Conservation (phyloP, 2,113 vertebrate species). For the Anarhynchus alexandrinus region DNA sequence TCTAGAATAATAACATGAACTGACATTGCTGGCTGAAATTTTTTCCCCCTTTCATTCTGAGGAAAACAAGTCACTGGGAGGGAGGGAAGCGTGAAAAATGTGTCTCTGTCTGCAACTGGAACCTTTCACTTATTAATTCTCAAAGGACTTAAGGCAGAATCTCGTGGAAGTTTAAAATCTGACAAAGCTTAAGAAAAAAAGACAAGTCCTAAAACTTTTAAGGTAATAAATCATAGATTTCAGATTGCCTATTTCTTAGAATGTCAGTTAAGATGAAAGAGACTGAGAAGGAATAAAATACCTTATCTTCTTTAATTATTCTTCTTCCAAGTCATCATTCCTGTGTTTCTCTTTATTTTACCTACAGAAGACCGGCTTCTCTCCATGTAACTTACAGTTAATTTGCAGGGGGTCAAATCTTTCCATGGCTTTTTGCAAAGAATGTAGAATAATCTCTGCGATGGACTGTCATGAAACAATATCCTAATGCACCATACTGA, state of each 20-base stretch:
- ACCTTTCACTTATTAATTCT: slow-evolving; percentile 39
- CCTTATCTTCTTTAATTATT: slow-evolving; percentile 7
- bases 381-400: background rate
- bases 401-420: background rate
- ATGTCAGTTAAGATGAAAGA: slow-evolving; percentile 43
- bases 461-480: background rate
- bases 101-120: slow-evolving; percentile 36
- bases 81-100: slow-evolving; percentile 32
- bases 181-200: background rate
- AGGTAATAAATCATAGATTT: slow-evolving; percentile 36
- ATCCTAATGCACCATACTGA: background rate
- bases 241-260: background rate
- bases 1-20: slow-evolving; percentile 17
- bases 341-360: background rate
- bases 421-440: background rate
- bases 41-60: slow-evolving; percentile 16
- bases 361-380: background rate
- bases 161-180: slow-evolving; percentile 14
- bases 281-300: slow-evolving; percentile 33
- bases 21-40: slow-evolving; percentile 1
- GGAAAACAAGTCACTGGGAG: slow-evolving; percentile 36
- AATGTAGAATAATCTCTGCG: background rate
- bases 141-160: slow-evolving; percentile 18
- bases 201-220: slow-evolving; percentile 4
- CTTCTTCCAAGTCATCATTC: background rate